Evolutionary conservation across 2,888 invertebrate genomes (phyloP).

Genomic region (Platycheirus albimanus): DNA sequence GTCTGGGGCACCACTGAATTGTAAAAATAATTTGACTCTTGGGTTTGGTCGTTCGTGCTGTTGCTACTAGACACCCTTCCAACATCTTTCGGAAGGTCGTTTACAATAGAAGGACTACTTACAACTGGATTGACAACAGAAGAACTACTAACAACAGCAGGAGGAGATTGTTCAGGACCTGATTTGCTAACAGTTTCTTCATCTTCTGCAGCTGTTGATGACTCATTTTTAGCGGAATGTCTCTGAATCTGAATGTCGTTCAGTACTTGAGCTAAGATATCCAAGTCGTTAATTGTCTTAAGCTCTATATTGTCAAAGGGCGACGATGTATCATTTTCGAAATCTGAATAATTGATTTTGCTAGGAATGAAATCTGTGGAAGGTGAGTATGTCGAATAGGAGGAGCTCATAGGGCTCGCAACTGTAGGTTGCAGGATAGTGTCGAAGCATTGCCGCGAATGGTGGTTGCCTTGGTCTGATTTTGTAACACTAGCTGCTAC

Average conservation of each 20-base stretch:
- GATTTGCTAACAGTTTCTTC: slow-evolving; percentile 23
- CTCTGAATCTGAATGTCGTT: slow-evolving; percentile 80
- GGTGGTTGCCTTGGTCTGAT: slow-evolving; percentile 63
- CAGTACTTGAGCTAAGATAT: slow-evolving; percentile 92
- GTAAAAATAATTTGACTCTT: slow-evolving; percentile 59
- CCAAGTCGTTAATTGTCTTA: slow-evolving; percentile 96
- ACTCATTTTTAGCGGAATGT: slow-evolving; percentile 72
- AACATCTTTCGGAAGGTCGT: slow-evolving; percentile 10
- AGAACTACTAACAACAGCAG: slow-evolving; percentile 40
- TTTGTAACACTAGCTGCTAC: slow-evolving; percentile 5
- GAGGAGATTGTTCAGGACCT: slow-evolving; percentile 22
- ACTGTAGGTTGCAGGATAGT: slow-evolving; percentile 82
- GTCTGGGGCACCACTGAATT: slow-evolving; percentile 58
- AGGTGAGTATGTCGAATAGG: slow-evolving; percentile 37
- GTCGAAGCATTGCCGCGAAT: slow-evolving; percentile 79
- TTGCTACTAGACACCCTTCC: not conserved
- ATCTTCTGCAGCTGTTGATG: not conserved
- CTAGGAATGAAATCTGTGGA: slow-evolving; percentile 73
- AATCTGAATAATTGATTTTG: slow-evolving; percentile 87
- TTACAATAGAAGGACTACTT: slow-evolving; percentile 31
- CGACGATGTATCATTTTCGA: slow-evolving; percentile 95
- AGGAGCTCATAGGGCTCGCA: slow-evolving; percentile 69
- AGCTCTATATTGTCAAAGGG: slow-evolving; percentile 97
- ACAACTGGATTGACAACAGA: slow-evolving; percentile 14
- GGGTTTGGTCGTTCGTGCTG: slow-evolving; percentile 18